Conservation (phyloP, 2,113 vertebrate genomes). For the Penelope pileata region DNA sequence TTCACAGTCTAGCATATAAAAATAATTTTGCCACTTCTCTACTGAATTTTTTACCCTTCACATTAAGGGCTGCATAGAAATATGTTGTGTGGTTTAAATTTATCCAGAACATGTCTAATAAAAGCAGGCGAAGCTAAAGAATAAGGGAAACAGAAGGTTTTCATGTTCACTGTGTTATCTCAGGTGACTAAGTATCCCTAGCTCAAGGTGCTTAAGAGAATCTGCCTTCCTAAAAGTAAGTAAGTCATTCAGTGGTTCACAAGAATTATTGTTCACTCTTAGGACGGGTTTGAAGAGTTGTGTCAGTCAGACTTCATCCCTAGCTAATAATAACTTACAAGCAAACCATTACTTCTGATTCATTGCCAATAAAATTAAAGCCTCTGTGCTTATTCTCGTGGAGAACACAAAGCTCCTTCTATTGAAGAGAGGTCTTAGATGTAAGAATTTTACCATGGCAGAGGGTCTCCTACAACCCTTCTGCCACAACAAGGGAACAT, state of each 20-base stretch:
- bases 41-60: not conserved
- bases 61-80: not conserved
- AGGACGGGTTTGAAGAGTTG: not conserved
- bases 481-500: not conserved
- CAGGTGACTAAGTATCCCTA: not conserved
- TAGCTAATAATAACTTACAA: not conserved
- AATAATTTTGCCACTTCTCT: not conserved
- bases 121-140: not conserved
- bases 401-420: not conserved
- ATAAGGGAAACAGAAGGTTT: not conserved
- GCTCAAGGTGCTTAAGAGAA: not conserved
- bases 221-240: not conserved
- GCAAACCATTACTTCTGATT: not conserved
- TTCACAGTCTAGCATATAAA: not conserved
- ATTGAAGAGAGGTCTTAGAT: not conserved
- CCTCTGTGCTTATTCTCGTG: not conserved
- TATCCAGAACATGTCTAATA: not conserved
- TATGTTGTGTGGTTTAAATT: not conserved
- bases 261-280: not conserved
- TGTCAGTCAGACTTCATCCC: not conserved
- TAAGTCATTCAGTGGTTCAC: not conserved
- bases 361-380: not conserved
- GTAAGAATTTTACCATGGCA: not conserved
- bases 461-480: not conserved
- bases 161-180: not conserved